Conservation (phyloP, 2,113 vertebrate species). For the Rissa tridactyla region DNA sequence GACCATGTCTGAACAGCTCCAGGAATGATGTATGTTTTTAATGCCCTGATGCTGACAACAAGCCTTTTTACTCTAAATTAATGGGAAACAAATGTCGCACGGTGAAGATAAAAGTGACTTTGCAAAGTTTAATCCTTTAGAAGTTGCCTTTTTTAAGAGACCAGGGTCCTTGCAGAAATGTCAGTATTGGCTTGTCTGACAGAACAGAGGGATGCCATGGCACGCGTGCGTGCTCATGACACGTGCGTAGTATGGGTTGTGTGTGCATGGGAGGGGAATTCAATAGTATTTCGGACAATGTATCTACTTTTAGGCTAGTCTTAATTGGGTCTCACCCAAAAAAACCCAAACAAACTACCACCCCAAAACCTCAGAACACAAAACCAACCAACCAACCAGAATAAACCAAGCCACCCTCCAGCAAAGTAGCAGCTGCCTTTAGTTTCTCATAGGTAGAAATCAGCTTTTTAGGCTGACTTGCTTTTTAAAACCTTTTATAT, state of each 20-base stretch:
- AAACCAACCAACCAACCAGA: background rate
- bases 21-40: slow-evolving; percentile 47
- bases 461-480: background rate
- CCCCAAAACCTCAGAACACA: background rate
- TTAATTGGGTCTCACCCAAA: background rate
- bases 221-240: fast-evolving
- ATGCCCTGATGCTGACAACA: slow-evolving; percentile 43
- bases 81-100: slow-evolving; percentile 7
- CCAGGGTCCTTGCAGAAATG: background rate
- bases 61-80: slow-evolving; percentile 45
- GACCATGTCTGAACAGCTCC: slow-evolving; percentile 30
- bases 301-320: background rate
- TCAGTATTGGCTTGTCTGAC: background rate
- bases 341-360: background rate
- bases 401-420: background rate
- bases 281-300: background rate
- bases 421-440: background rate
- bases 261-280: fast-evolving
- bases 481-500: background rate
- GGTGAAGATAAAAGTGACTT: slow-evolving; percentile 52
- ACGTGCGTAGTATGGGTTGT: fast-evolving
- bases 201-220: background rate
- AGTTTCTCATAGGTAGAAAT: background rate
- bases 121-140: slow-evolving; percentile 7
- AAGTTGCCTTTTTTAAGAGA: background rate